Base-by-base conservation (phyloP, 2,888 invertebrate genomes). In the Clunio marinus region DNA sequence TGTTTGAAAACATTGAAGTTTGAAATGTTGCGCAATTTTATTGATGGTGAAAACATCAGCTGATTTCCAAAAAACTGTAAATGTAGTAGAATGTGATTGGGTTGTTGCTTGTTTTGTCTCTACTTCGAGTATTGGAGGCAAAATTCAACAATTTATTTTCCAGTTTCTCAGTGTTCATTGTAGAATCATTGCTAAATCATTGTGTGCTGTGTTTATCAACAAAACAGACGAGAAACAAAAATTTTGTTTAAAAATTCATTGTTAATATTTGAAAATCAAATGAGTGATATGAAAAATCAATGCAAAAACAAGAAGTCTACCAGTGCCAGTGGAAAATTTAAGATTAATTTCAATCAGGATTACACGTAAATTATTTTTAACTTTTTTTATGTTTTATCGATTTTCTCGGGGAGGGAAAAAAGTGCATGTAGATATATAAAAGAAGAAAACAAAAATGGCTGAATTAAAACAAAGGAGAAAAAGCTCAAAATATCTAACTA, bases 261-360 rank as follows among this genome's bases (percentile, higher is more conserved):
- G 25, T 15, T 20, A 57, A 27, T 8, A 20, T 51, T 51, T 22
- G 25, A 57, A n/a, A 25, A 27, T 46, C 35, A 66, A 55, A 66
- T 66, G 66, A 55, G 66, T 66, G 66, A 66, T 66, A 66, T 66
- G 25, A 66, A 66, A 55, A 55, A 66, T 28, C 46, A 35, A 17
- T 55, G 32, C 25, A 46, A 35, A 55, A 35, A 46, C 28, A 66
- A 66, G 32, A 66, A 66, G 13, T 46, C 55, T 22, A 66, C 55
- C 66, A 66, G 55, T 66, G 66, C 55, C 66, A 66, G 55, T 66
- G 66, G 66, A 66, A 66, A 66, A 55, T 66, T 66, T 32, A 66
- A 46, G 35, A 66, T 66, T 55, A 66, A 55, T 55, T 66, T 66
- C 22, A 66, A 66, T 32, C 66, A 66, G 46, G 66, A 66, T 55